These are phyloP conservation scores for Xenopus laevis DNA, from an alignment of 2,113 vertebrate genomes.

Conservation along the genomic window DNA sequence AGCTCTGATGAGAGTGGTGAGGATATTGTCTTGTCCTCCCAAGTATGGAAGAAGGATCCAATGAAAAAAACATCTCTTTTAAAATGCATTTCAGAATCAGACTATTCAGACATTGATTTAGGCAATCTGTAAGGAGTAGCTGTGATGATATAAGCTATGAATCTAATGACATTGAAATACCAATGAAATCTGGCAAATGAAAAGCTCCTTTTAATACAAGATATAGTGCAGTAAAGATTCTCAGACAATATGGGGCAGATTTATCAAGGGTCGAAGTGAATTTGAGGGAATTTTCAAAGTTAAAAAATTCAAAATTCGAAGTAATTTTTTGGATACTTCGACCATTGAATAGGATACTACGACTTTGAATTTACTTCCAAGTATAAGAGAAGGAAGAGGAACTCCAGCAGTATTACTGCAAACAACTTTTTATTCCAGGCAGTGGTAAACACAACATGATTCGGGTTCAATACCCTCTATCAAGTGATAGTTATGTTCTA, in stretches of 20 bases:
- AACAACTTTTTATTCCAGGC: too few species aligned
- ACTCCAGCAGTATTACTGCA: too few species aligned
- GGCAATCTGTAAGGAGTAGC: conserved; percentile 39
- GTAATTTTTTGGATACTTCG: too few species aligned
- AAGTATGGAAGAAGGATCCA: conserved; percentile 39
- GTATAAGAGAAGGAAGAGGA: too few species aligned
- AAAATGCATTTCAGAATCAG: conserved; percentile 7
- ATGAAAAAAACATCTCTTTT: conserved; percentile 19
- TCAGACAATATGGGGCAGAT: conserved; percentile 67
- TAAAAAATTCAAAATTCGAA: too few species aligned
- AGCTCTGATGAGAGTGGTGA: conserved; percentile 53
- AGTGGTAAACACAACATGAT: too few species aligned
- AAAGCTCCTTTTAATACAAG: not conserved
- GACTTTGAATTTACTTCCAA: too few species aligned
- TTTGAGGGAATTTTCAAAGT: too few species aligned
- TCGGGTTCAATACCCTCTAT: too few species aligned
- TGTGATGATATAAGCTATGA: conserved; percentile 71
- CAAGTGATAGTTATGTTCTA: too few species aligned
- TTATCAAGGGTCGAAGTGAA: too few species aligned
- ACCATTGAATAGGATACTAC: too few species aligned
- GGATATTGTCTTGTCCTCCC: conserved; percentile 55
- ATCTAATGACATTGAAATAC: conserved; percentile 77
- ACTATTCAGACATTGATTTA: conserved; percentile 41
- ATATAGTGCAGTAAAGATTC: conserved; percentile 43
- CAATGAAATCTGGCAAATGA: conserved; percentile 18